phyloP scores from a whole-genome alignment of 2,797 vertebrate species.

The Percopsis omiscomaycus region DNA sequence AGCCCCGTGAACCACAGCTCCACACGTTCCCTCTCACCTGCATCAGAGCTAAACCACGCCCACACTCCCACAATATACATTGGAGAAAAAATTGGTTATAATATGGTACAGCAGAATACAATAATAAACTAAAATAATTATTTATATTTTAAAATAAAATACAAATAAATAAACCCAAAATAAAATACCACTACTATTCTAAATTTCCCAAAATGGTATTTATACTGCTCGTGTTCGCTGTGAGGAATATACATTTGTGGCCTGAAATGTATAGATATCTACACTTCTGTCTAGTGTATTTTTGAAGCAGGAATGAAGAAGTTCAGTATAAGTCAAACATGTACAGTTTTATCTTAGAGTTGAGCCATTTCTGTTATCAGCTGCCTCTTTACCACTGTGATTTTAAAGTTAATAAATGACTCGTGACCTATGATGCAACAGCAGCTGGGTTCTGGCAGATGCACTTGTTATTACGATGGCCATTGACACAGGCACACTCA shows the following conservation, averaged over 20 bases:
- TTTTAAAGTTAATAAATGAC: conserved; percentile 43
- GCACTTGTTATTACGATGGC: neutral
- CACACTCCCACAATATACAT: too few species aligned
- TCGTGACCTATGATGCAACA: conserved; percentile 6
- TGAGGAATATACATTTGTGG: neutral
- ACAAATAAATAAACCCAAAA: conserved; percentile 11
- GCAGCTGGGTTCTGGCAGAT: neutral
- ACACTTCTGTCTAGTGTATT: too few species aligned
- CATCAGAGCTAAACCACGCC: too few species aligned
- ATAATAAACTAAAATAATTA: too few species aligned
- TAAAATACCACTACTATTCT: conserved; percentile 4
- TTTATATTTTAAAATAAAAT: too few species aligned
- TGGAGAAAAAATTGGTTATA: conserved; percentile 20
- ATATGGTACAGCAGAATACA: neutral
- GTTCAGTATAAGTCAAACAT: neutral
- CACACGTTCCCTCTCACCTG: too few species aligned
- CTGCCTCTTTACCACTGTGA: conserved; percentile 15
- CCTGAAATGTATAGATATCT: too few species aligned
- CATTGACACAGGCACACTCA: neutral
- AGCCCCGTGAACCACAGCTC: too few species aligned
- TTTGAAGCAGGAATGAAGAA: too few species aligned
- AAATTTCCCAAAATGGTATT: neutral
- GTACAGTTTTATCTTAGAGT: conserved; percentile 1
- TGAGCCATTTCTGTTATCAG: conserved; percentile 22
- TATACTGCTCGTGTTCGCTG: too few species aligned